These are phyloP conservation scores for Polietes domitor DNA, from an alignment of 2,888 invertebrate species.

Conservation along the genomic window DNA sequence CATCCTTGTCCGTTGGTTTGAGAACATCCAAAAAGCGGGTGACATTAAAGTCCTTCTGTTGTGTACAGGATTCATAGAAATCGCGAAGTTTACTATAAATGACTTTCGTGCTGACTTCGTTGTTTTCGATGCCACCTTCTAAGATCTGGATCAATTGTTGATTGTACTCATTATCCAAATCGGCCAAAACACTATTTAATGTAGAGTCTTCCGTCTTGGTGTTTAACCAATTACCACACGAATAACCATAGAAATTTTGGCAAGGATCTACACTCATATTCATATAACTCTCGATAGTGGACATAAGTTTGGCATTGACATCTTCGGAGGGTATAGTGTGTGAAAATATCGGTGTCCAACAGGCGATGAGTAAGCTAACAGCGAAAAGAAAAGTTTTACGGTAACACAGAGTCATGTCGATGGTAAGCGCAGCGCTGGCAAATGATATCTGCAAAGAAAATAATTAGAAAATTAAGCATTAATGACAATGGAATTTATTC, in stretches of 20 bases:
- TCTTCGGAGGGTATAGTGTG: no score
- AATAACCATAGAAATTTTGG: slow-evolving; percentile 69
- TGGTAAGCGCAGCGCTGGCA: no score
- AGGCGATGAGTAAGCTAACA: no score
- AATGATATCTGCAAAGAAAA: no score
- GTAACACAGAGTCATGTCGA: no score
- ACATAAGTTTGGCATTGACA: slow-evolving; percentile 47
- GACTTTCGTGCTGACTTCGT: slow-evolving; percentile 61
- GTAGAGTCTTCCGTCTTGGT: slow-evolving; percentile 29
- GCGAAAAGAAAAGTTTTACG: no score
- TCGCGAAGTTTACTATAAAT: no score
- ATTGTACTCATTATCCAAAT: slow-evolving; percentile 59
- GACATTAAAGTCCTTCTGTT: slow-evolving; percentile 56
- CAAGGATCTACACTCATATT: slow-evolving; percentile 64
- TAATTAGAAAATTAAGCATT: no score
- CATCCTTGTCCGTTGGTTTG: slow-evolving; percentile 58
- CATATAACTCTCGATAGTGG: slow-evolving; percentile 63
- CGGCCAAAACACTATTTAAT: slow-evolving; percentile 64
- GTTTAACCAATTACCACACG: slow-evolving; percentile 70
- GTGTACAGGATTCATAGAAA: slow-evolving; percentile 67
- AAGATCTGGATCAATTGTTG: slow-evolving; percentile 46
- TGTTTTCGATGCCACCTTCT: slow-evolving; percentile 45
- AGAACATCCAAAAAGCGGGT: slow-evolving; percentile 60
- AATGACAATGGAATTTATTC: no score
- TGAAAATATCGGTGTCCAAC: no score